phyloP scores from a whole-genome alignment of 2,113 vertebrate species.

The Desmodus rotundus region DNA sequence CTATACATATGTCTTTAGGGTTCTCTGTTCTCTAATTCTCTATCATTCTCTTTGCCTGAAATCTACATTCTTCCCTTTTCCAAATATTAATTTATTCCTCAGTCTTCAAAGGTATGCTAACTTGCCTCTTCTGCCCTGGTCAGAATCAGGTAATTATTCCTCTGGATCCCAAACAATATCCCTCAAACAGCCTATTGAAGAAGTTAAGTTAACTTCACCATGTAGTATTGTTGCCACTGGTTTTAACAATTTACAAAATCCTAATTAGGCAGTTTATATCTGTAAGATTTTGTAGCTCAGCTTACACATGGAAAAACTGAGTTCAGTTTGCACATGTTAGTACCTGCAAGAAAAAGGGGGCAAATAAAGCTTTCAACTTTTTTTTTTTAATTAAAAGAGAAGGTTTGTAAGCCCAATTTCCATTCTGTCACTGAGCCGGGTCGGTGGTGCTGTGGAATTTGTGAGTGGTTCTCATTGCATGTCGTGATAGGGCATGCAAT shows the following conservation, averaged over 20 bases:
- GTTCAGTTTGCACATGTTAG: not conserved
- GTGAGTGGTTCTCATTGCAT: not conserved
- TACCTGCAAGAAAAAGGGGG: not conserved
- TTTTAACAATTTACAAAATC: not conserved
- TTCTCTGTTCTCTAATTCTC: not conserved
- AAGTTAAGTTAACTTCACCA: not conserved
- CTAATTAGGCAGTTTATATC: not conserved
- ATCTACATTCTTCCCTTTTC: not conserved
- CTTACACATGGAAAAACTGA: not conserved
- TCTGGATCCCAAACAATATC: not conserved
- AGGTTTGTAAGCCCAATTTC: not conserved
- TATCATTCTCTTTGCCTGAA: not conserved
- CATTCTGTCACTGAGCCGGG: not conserved
- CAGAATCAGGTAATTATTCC: not conserved
- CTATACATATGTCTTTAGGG: not conserved
- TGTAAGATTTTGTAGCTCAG: not conserved
- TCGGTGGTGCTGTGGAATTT: not conserved
- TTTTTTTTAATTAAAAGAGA: not conserved
- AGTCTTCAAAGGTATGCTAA: not conserved
- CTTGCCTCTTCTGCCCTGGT: not conserved
- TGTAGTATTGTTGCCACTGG: not conserved
- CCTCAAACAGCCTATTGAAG: not conserved
- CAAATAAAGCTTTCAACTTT: not conserved
- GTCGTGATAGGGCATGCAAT: not conserved
- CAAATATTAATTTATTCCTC: not conserved